Percentiles rank a stretch among this genome's conserved stretches.
These are phyloP conservation scores for Campopleginae sp. DNA, from an alignment of 2,888 invertebrate species.

Conservation along the genomic window DNA sequence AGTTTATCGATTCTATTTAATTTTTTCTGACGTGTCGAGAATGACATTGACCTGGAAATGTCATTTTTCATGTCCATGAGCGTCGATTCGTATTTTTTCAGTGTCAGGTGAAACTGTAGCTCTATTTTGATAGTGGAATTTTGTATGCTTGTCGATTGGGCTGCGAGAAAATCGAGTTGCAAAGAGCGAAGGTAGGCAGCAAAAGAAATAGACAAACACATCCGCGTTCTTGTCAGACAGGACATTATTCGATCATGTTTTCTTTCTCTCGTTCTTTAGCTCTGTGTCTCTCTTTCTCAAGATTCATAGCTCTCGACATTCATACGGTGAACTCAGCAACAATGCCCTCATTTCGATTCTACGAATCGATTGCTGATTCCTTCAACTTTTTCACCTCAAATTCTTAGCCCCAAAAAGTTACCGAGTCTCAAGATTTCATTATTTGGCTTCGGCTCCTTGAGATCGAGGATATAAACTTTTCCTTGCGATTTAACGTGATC, in stretches of 20 bases:
- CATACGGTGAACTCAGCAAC: constrained; percentile 29
- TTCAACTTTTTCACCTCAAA: background rate
- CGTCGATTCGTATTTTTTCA: background rate
- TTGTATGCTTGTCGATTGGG: constrained; percentile 8
- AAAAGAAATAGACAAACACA: constrained; percentile 47
- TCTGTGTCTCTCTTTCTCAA: background rate
- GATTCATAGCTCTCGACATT: constrained; percentile 31
- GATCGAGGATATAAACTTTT: background rate
- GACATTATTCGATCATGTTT: constrained; percentile 56
- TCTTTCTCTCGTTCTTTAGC: constrained; percentile 8
- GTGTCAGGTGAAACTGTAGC: background rate
- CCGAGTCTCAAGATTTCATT: background rate
- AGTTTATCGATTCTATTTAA: background rate
- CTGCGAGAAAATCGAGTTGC: constrained; percentile 18
- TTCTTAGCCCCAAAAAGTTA: too few species aligned
- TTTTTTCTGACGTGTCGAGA: background rate
- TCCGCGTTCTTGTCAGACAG: constrained; percentile 62
- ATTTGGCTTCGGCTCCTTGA: too few species aligned
- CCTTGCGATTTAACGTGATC: too few species aligned
- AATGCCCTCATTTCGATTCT: constrained; percentile 18
- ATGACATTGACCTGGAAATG: background rate
- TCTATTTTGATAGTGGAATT: background rate
- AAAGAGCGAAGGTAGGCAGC: constrained; percentile 18
- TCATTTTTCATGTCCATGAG: background rate
- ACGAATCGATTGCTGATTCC: background rate